Percentiles rank a stretch among this genome's conserved stretches.
Conservation (phyloP, 2,888 invertebrate species). For the Pyralis farinalis region DNA sequence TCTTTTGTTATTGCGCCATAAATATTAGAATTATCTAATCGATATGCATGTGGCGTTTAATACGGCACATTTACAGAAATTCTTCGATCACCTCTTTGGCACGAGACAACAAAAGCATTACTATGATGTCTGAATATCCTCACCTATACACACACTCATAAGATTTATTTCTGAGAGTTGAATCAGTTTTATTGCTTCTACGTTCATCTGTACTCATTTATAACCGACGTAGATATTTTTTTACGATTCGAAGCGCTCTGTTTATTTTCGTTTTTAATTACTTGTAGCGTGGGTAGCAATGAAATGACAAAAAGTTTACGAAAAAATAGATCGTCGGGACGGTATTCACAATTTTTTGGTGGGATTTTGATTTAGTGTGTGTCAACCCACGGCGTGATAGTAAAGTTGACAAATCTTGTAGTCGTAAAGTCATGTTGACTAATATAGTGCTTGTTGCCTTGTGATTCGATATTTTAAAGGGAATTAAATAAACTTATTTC, state of each 20-base stretch:
- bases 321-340: constrained; percentile 32
- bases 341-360: constrained; percentile 30
- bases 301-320: constrained; percentile 70
- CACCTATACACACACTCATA: constrained; percentile 65
- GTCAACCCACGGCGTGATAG: constrained; percentile 40
- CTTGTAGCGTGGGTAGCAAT: constrained; percentile 67
- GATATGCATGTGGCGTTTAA: constrained; percentile 54
- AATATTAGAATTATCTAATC: constrained; percentile 39
- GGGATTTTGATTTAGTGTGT: constrained; percentile 46
- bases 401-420: constrained; percentile 49
- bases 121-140: constrained; percentile 52
- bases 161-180: constrained; percentile 78
- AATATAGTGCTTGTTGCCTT: constrained; percentile 31
- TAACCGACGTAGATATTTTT: constrained; percentile 74
- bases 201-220: constrained; percentile 79
- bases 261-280: constrained; percentile 82
- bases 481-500: constrained; percentile 1
- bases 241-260: constrained; percentile 77
- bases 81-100: constrained; percentile 50
- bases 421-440: constrained; percentile 33
- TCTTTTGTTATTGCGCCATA: constrained; percentile 54
- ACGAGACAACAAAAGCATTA: constrained; percentile 44
- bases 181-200: constrained; percentile 74
- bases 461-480: constrained; percentile 31
- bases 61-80: constrained; percentile 54